Evolutionary conservation across 2,888 invertebrate species (phyloP), one percentile per base, ranked within the genome.

Genomic region (Plutella xylostella): DNA sequence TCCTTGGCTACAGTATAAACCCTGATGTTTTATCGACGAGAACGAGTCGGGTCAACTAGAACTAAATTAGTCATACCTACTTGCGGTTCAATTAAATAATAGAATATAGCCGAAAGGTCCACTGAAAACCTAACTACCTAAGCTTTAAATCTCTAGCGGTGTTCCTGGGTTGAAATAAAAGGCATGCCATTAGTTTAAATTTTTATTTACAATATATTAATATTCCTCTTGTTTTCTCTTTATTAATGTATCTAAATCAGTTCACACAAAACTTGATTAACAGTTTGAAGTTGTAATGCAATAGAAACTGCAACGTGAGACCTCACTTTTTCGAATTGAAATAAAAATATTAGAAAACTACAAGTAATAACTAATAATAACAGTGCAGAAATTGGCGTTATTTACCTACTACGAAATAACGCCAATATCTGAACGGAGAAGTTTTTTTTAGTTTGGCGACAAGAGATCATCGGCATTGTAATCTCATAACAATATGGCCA

Each of bases 191-290:
- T n/a, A n/a, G n/a, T n/a, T n/a, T n/a, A n/a, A n/a, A n/a, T n/a
- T n/a, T n/a, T n/a, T 80, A 79, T 82, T 80, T 82, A 82, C 80
- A 82, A 82, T 79, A 83, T 80, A 80, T 78, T 80, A 75, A 75
- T 80, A 78, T 79, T 72, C 71, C 79, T 73, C 79, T 68, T 62
- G 50, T 60, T 69, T 61, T 65, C 65, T 71, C 62, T 68, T 71
- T 58, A 63, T 75, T 66, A 68, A 63, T 71, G 22, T 69, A 73
- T 45, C 42, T 45, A 46, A 78, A 78, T 76, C 80, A 77, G 76
- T 68, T 70, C 65, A 69, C 63, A 65, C 62, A 64, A 60, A 63
- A 67, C 56, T 44, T 55, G 51, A 58, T 60, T 55, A 68, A 68
- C 67, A 69, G 60, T 69, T 28, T n/a, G 11, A 18, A 9, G 5